phyloP scores from a whole-genome alignment of 2,888 invertebrate species.

The Palloptera scutellata region DNA sequence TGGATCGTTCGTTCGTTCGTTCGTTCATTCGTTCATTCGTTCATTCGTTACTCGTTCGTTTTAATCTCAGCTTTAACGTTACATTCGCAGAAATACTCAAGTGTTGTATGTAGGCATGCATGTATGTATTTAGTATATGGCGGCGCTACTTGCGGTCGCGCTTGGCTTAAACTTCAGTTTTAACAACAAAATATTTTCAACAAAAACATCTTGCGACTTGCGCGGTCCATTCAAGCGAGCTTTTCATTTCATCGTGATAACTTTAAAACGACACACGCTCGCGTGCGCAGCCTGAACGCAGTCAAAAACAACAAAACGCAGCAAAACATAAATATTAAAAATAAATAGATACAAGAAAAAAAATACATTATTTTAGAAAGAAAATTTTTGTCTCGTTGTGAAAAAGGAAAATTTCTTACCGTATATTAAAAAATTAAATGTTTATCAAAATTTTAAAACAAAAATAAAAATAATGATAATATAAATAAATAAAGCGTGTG shows the following conservation, averaged over 20 bases:
- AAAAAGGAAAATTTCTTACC: constrained; percentile 3
- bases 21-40: constrained; percentile 16
- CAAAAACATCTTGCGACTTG: constrained; percentile 62
- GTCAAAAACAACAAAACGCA: constrained; percentile 19
- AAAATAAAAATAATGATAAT: constrained; percentile 14
- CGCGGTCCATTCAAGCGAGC: constrained; percentile 63
- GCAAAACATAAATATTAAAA: background rate
- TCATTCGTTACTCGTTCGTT: constrained; percentile 23
- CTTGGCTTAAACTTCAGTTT: constrained; percentile 46
- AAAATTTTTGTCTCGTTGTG: background rate
- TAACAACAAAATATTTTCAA: constrained; percentile 50
- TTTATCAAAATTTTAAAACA: background rate
- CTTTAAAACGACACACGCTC: constrained; percentile 59
- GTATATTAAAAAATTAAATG: constrained; percentile 4
- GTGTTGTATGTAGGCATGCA: background rate
- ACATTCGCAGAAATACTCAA: constrained; percentile 16
- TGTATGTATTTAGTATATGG: constrained; percentile 18
- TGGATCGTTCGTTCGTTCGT: background rate
- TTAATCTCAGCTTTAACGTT: constrained; percentile 29
- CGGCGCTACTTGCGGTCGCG: constrained; percentile 22
- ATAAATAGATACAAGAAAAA: constrained; percentile 11
- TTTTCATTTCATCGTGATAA: constrained; percentile 65
- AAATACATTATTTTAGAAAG: constrained; percentile 10
- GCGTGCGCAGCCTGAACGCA: constrained; percentile 45
- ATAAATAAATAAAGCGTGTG: constrained; percentile 13